A percentile compares a stretch with the other conserved stretches of the same genome.
These are phyloP conservation scores for Chrysodeixis includens DNA, from an alignment of 2,888 invertebrate species.

Conservation along the genomic window DNA sequence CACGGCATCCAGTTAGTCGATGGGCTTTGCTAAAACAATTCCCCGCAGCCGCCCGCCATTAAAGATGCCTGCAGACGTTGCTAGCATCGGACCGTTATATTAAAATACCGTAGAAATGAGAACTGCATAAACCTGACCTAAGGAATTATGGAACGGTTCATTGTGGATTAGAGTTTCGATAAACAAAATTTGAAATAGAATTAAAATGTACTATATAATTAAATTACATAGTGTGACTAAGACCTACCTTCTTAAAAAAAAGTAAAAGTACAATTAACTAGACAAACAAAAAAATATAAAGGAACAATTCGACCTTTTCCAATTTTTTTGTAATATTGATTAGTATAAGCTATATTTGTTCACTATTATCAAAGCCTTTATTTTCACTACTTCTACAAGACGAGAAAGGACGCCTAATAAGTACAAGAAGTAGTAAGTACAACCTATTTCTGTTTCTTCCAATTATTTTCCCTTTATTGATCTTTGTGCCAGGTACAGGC, in stretches of 20 bases:
- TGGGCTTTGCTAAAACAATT: constrained; percentile 67
- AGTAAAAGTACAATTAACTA: no score
- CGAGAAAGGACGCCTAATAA: neutral
- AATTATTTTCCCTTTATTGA: neutral
- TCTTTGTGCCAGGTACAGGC: neutral
- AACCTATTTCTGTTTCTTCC: neutral
- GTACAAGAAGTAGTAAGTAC: neutral
- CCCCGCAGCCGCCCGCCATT: constrained; percentile 63
- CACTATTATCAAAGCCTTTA: no score
- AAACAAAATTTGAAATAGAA: no score
- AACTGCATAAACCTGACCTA: neutral
- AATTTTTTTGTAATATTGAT: no score
- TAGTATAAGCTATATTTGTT: no score
- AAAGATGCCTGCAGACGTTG: constrained; percentile 48
- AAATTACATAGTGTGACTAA: no score
- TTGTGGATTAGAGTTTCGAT: neutral
- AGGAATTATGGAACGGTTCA: neutral
- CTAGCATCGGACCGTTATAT: constrained; percentile 24
- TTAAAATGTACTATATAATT: no score
- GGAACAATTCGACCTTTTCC: no score
- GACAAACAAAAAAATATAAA: no score
- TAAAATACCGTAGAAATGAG: constrained; percentile 21
- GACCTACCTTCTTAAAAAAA: no score
- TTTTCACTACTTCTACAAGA: no score
- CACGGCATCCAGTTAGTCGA: constrained; percentile 44